phyloP scores from a whole-genome alignment of 2,113 vertebrate genomes.

The Phaethornis superciliosus region DNA sequence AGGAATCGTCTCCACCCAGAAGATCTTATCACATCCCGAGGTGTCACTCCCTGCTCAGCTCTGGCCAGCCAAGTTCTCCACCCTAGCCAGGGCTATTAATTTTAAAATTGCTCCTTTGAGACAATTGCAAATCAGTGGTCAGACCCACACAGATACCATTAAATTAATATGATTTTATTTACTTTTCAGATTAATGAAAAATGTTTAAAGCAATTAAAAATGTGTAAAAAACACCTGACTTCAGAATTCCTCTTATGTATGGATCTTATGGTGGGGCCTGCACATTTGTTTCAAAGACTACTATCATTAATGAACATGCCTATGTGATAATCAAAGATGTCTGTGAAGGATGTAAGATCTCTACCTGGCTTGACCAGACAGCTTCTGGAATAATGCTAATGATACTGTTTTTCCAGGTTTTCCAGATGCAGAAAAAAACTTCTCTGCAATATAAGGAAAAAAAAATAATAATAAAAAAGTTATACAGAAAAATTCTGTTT shows the following conservation, averaged over 20 bases:
- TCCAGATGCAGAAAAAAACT: neutral
- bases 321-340: neutral
- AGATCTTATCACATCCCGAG: too few species aligned
- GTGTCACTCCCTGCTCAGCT: too few species aligned
- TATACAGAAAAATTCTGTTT: neutral
- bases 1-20: too few species aligned
- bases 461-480: neutral
- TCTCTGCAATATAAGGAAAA: neutral
- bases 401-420: neutral
- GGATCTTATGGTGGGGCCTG: neutral
- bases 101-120: too few species aligned
- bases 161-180: neutral
- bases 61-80: too few species aligned
- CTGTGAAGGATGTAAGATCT: neutral
- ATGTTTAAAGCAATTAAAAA: too few species aligned
- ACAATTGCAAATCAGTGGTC: too few species aligned
- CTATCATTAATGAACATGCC: neutral
- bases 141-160: too few species aligned
- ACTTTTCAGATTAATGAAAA: neutral
- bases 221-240: neutral
- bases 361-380: neutral
- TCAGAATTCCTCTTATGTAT: neutral
- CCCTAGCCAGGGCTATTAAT: too few species aligned
- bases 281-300: neutral
- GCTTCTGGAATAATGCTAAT: neutral